Conservation (phyloP, 1,140 invertebrate species). For the Eueides isabella region DNA sequence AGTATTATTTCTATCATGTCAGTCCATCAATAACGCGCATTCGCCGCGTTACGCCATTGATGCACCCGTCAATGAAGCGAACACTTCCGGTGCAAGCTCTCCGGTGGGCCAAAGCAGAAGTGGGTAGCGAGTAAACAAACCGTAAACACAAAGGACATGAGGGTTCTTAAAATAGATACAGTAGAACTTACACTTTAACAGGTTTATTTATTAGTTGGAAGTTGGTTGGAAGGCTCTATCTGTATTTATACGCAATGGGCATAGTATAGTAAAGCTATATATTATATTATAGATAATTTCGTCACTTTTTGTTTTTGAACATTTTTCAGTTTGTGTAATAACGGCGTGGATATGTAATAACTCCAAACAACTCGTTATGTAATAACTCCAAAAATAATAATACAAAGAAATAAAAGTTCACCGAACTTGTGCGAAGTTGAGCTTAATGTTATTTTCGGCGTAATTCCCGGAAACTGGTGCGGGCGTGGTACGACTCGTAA, state of each 20-base stretch:
- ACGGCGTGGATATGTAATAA: too few species aligned
- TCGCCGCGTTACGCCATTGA: constrained; percentile 40
- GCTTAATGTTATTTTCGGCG: not conserved
- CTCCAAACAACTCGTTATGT: too few species aligned
- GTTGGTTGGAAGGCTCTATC: too few species aligned
- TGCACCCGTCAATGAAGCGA: constrained; percentile 54
- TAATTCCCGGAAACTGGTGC: constrained; percentile 1
- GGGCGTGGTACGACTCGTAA: not conserved
- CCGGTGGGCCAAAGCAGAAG: constrained; percentile 22
- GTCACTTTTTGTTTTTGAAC: too few species aligned
- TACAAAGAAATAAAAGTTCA: constrained; percentile 3
- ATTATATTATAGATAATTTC: too few species aligned
- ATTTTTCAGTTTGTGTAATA: too few species aligned
- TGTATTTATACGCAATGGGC: too few species aligned
- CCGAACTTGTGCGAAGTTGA: not conserved
- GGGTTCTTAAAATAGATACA: constrained; percentile 3
- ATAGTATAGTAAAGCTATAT: too few species aligned
- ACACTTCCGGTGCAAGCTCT: constrained; percentile 44
- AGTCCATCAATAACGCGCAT: not conserved
- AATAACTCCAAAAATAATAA: too few species aligned
- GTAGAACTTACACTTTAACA: too few species aligned
- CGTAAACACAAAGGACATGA: not conserved
- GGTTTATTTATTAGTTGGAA: too few species aligned
- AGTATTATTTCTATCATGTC: constrained; percentile 16
- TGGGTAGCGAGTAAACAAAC: not conserved